Conservation (phyloP, 1,140 invertebrate species). For the Lordiphosa clarofinis region DNA sequence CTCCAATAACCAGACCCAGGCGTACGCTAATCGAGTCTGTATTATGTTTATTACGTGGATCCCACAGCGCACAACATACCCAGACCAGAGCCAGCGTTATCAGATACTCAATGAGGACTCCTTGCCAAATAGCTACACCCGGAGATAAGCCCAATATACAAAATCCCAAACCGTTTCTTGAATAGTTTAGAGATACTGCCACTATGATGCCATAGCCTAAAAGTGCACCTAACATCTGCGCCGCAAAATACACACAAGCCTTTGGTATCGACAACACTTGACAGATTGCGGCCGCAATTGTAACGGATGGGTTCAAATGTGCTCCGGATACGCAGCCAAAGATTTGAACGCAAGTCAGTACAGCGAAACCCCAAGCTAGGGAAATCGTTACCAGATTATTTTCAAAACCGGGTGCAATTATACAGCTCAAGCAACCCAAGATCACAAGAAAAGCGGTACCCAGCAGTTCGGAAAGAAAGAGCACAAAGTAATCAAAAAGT, state of each 20-base stretch:
- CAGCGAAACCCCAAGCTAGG: conserved; percentile 68
- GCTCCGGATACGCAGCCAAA: conserved; percentile 93
- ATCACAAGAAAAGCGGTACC: conserved; percentile 88
- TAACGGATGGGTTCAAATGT: conserved; percentile 94
- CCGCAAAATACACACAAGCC: conserved; percentile 86
- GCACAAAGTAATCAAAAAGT: background rate
- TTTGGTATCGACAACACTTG: conserved; percentile 82
- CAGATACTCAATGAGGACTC: conserved; percentile 82
- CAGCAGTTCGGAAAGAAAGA: conserved; percentile 83
- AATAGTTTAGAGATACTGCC: conserved; percentile 80
- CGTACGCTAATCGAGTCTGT: conserved; percentile 83
- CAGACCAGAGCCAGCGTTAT: conserved; percentile 83
- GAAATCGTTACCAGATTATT: conserved; percentile 51
- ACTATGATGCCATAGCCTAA: conserved; percentile 85
- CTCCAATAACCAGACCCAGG: conserved; percentile 83
- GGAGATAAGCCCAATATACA: conserved; percentile 83
- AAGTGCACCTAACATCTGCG: conserved; percentile 86
- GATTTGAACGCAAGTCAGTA: conserved; percentile 82
- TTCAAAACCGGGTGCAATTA: conserved; percentile 47
- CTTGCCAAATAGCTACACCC: conserved; percentile 79
- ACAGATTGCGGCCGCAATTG: conserved; percentile 84
- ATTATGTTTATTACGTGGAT: conserved; percentile 82
- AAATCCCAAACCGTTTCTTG: conserved; percentile 72
- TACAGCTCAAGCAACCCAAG: conserved; percentile 87
- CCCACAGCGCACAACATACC: conserved; percentile 84